These are phyloP conservation scores for Florisuga fusca DNA, from an alignment of 2,797 vertebrate genomes.

Conservation along the genomic window DNA sequence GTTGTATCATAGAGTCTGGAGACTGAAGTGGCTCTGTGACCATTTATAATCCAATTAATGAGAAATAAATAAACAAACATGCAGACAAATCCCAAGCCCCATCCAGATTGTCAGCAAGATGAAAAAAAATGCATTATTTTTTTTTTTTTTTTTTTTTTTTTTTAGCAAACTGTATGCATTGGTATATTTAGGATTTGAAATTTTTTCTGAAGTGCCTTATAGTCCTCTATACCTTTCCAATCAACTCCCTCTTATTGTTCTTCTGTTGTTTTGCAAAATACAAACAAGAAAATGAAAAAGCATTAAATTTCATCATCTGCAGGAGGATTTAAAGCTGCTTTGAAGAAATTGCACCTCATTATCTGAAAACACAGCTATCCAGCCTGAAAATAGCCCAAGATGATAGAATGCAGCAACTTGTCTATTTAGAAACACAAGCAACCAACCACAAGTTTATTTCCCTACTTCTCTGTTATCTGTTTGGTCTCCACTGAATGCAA, in stretches of 20 bases:
- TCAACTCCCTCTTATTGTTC: conserved; percentile 1
- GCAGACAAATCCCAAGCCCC: conserved; percentile 5
- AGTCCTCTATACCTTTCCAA: conserved; percentile 12
- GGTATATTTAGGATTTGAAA: neutral
- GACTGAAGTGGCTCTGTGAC: conserved; percentile 2
- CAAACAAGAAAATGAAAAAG: conserved; percentile 55
- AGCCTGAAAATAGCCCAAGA: conserved; percentile 18
- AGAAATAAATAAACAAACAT: conserved; percentile 51
- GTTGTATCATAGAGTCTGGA: conserved; percentile 24
- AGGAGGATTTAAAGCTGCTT: conserved; percentile 35
- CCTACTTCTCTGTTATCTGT: neutral
- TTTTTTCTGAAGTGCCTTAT: neutral
- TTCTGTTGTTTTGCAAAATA: neutral
- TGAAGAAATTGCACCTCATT: conserved; percentile 60
- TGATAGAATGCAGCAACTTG: conserved; percentile 31
- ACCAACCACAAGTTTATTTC: neutral
- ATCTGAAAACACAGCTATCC: conserved; percentile 42
- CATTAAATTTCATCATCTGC: conserved; percentile 26
- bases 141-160: neutral
- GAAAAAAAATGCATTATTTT: conserved; percentile 16
- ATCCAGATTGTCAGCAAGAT: conserved; percentile 9
- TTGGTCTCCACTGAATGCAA: conserved; percentile 11
- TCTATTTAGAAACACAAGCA: conserved; percentile 26
- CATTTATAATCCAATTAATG: conserved; percentile 66
- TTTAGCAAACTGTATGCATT: neutral